Percentiles rank a stretch among this genome's conserved stretches.
phyloP scores from a whole-genome alignment of 2,113 vertebrate genomes.

The Panthera tigris region DNA sequence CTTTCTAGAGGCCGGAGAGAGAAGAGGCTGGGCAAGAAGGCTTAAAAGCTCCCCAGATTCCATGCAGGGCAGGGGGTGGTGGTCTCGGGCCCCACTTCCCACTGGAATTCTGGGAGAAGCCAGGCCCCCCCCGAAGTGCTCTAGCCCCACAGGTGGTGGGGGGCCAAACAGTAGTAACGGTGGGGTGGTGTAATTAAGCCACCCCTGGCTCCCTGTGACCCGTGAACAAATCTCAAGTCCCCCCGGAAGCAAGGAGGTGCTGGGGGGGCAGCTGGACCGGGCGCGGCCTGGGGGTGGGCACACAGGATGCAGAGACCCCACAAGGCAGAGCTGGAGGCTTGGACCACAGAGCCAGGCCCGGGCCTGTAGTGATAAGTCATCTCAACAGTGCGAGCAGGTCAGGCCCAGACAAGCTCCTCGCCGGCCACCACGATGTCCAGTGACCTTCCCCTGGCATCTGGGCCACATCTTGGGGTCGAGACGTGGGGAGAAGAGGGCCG shows the following conservation, averaged over 20 bases:
- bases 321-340: background rate
- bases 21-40: background rate
- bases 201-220: background rate
- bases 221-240: background rate
- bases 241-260: background rate
- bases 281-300: background rate
- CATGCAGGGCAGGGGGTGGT: background rate
- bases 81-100: background rate
- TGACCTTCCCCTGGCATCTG: fast-evolving
- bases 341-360: background rate
- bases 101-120: background rate
- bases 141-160: no score
- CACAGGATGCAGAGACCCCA: background rate
- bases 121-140: background rate
- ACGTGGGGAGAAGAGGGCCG: background rate
- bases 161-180: background rate
- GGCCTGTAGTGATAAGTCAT: background rate
- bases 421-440: fast-evolving
- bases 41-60: background rate
- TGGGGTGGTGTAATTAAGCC: background rate
- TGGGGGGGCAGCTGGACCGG: background rate
- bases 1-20: background rate
- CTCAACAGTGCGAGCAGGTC: background rate
- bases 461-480: background rate
- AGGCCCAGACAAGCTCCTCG: background rate